phyloP scores from a whole-genome alignment of 2,113 vertebrate genomes.

The Xyrauchen texanus region DNA sequence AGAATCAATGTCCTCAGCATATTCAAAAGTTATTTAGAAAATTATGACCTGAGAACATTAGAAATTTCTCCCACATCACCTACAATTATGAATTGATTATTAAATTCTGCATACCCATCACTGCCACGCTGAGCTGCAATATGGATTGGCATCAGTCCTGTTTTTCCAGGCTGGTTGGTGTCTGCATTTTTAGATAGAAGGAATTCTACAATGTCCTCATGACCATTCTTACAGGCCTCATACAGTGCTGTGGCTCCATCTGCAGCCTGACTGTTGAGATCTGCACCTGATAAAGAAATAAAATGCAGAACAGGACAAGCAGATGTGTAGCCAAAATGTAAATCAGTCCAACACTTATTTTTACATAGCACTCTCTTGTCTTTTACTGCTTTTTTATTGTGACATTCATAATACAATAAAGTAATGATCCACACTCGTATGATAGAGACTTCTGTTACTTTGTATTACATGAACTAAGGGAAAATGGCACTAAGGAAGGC shows the following conservation, averaged over 20 bases:
- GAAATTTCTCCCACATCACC: not conserved
- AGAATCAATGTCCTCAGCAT: constrained; percentile 9
- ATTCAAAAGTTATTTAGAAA: not conserved
- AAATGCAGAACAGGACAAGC: not conserved
- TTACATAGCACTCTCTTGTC: too few species aligned
- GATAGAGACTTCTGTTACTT: too few species aligned
- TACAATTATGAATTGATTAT: not conserved
- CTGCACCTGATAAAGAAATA: constrained; percentile 70
- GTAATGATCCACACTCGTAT: too few species aligned
- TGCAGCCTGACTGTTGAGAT: constrained; percentile 85
- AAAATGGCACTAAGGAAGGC: too few species aligned
- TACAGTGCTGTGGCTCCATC: constrained; percentile 84
- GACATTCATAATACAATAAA: too few species aligned
- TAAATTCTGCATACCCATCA: constrained; percentile 71
- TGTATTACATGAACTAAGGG: too few species aligned
- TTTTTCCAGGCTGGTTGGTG: constrained; percentile 83
- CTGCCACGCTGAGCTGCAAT: constrained; percentile 82
- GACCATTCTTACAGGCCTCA: constrained; percentile 85
- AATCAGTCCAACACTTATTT: too few species aligned
- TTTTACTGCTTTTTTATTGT: too few species aligned
- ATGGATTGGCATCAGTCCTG: constrained; percentile 82
- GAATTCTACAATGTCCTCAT: constrained; percentile 77
- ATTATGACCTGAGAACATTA: not conserved
- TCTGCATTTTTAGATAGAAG: constrained; percentile 84
- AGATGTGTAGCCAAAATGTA: too few species aligned